These are phyloP conservation scores for Esox masquinongy DNA, from an alignment of 2,797 vertebrate genomes.

Conservation along the genomic window DNA sequence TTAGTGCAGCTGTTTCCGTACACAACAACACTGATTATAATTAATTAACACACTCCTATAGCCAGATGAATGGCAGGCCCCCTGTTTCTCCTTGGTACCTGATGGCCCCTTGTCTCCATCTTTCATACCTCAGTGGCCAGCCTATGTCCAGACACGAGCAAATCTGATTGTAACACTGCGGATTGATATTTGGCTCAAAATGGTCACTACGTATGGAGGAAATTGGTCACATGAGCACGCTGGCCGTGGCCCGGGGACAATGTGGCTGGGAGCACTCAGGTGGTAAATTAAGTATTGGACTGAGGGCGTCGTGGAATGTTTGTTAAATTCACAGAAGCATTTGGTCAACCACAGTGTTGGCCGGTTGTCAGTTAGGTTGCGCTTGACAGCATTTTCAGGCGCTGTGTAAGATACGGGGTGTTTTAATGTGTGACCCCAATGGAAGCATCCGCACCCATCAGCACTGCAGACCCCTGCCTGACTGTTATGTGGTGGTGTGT, in stretches of 20 bases:
- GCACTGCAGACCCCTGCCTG: constrained; percentile 42
- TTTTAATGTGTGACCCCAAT: constrained; percentile 50
- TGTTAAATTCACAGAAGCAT: constrained; percentile 43
- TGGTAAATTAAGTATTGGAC: constrained; percentile 72
- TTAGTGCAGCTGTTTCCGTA: constrained; percentile 66
- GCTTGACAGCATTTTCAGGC: constrained; percentile 27
- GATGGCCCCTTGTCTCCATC: constrained; percentile 35
- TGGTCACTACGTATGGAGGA: constrained; percentile 47
- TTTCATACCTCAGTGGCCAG: constrained; percentile 17
- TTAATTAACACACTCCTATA: constrained; percentile 63
- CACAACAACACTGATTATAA: constrained; percentile 63
- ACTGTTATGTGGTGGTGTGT: constrained; percentile 62
- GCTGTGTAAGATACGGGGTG: constrained; percentile 45
- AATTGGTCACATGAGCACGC: constrained; percentile 45
- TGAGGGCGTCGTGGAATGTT: constrained; percentile 59
- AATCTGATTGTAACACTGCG: not conserved
- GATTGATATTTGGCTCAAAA: constrained; percentile 43
- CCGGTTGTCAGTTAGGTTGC: constrained; percentile 29
- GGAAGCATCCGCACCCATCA: constrained; percentile 50
- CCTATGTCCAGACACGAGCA: not conserved
- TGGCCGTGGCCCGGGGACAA: constrained; percentile 52
- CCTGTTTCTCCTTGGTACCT: constrained; percentile 42
- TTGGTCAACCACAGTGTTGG: constrained; percentile 28
- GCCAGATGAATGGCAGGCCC: constrained; percentile 32
- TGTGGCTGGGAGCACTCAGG: constrained; percentile 57